These are phyloP conservation scores for Melopsittacus undulatus DNA, from an alignment of 2,797 vertebrate genomes.

Conservation along the genomic window DNA sequence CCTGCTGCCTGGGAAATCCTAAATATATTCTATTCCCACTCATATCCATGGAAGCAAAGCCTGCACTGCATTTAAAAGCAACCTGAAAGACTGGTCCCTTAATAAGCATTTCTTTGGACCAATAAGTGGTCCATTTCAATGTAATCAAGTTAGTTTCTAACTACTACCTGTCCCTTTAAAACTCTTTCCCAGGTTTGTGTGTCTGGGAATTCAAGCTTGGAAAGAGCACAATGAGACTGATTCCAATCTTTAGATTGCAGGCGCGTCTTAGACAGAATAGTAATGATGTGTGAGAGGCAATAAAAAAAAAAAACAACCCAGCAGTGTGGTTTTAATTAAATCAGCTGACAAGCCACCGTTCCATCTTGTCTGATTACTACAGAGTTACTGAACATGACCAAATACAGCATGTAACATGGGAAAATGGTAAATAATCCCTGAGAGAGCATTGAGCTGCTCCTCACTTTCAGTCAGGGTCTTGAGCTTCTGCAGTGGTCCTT, in stretches of 20 bases:
- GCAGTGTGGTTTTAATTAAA: slow-evolving; percentile 68
- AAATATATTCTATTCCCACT: slow-evolving; percentile 58
- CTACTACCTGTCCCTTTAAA: slow-evolving; percentile 68
- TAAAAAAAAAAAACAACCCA: slow-evolving; percentile 1
- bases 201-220: slow-evolving; percentile 68
- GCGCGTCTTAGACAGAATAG: slow-evolving; percentile 54
- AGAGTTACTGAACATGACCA: slow-evolving; percentile 54
- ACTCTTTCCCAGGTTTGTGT: slow-evolving; percentile 58
- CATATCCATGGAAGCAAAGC: slow-evolving; percentile 32
- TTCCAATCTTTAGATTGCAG: slow-evolving; percentile 66
- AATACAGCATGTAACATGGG: slow-evolving; percentile 29
- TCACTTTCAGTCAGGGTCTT: neutral
- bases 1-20: slow-evolving; percentile 59
- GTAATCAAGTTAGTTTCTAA: slow-evolving; percentile 57
- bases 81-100: slow-evolving; percentile 62
- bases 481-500: neutral
- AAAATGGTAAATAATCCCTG: slow-evolving; percentile 42
- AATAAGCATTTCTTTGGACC: slow-evolving; percentile 58
- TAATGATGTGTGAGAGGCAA: slow-evolving; percentile 68
- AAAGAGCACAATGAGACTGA: slow-evolving; percentile 60
- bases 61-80: slow-evolving; percentile 23
- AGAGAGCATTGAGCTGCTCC: neutral
- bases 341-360: slow-evolving; percentile 53
- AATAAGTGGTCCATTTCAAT: slow-evolving; percentile 49
- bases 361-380: slow-evolving; percentile 61